Percentiles rank a stretch among this genome's conserved stretches.
Evolutionary conservation across 2,113 vertebrate genomes (phyloP).

Genomic region (Tichodroma muraria): DNA sequence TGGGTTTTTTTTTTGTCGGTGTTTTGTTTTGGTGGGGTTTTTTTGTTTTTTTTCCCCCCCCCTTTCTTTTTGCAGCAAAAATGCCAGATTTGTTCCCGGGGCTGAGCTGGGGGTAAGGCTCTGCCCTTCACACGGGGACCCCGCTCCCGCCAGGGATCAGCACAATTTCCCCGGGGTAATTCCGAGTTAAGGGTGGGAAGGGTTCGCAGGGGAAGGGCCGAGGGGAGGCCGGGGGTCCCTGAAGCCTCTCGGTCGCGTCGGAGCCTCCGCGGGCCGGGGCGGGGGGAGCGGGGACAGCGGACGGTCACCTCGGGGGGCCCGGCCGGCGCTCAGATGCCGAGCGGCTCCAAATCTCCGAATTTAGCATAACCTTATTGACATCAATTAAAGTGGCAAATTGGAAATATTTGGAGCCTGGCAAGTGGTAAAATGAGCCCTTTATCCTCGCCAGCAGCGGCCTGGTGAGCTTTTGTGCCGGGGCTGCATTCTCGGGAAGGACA

Average conservation of each 20-base stretch:
- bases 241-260: not conserved
- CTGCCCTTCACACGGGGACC: not conserved
- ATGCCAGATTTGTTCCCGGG: slow-evolving; percentile 22
- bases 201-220: not conserved
- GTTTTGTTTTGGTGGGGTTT: not conserved
- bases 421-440: slow-evolving; percentile 70
- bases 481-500: slow-evolving; percentile 5
- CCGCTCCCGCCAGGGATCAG: not conserved
- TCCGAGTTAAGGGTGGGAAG: not conserved
- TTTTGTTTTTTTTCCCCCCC: not conserved
- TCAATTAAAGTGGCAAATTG: slow-evolving; percentile 75
- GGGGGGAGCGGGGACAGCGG: not conserved
- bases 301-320: slow-evolving; percentile 18
- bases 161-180: not conserved
- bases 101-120: not conserved
- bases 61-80: not conserved
- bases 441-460: slow-evolving; percentile 41
- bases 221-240: not conserved
- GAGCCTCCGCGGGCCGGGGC: not conserved
- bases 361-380: slow-evolving; percentile 79
- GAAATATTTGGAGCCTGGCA: slow-evolving; percentile 68
- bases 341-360: slow-evolving; percentile 66
- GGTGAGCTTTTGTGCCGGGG: slow-evolving; percentile 53
- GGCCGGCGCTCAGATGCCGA: not conserved
- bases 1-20: not conserved